Base-by-base conservation (phyloP, 2,797 vertebrate species). In the Nothura maculosa region DNA sequence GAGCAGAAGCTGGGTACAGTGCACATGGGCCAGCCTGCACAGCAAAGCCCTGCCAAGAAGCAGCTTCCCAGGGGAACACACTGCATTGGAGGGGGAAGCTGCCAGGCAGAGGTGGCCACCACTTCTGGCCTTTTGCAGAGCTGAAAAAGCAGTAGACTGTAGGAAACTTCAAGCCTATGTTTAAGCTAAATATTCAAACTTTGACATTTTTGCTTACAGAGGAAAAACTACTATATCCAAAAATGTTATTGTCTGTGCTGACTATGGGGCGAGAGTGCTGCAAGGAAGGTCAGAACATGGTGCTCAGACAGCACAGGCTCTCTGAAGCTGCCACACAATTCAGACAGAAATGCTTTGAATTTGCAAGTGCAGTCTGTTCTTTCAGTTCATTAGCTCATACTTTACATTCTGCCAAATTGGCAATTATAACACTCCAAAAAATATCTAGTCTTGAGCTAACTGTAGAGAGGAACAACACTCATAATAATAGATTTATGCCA, bases 371-470 rank as follows among this genome's bases (percentile, higher is more conserved):
- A 93, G 52, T 14, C 66, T 95, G 92, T 95, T 90, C 92, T 93
- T 85, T 80, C 86, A 58, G 66, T 76, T 96, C 80, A 94, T 90
- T 95, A 93, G 66, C 40, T 97, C 86, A 67, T 81, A 76, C 43
- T 87, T 89, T 52, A 63, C 77, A 74, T 43, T 91, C 78, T 95
- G 88, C 92, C 93, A 96, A 95, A 89, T 64, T 94, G 81, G 73
- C 91, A 95, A 85, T 94, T 92, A 89, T 28, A 91, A 90, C 84
- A 42, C 40, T 63, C 27, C 3, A 84, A 82, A 86, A 87, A 58
- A 69, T 45, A 63, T 50, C 58, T 6, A 73, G 22, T 67, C 52
- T 85, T 84, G 66, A 70, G 36, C 45, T 86, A 96, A 85, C 78
- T 90, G 47, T 61, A 90, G 93, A 84, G 85, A 93, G 87, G 76